Percentiles rank a stretch among this genome's conserved stretches.
Conservation (phyloP, 2,797 vertebrate genomes). For the Tokudaia tokunoshimensis region DNA sequence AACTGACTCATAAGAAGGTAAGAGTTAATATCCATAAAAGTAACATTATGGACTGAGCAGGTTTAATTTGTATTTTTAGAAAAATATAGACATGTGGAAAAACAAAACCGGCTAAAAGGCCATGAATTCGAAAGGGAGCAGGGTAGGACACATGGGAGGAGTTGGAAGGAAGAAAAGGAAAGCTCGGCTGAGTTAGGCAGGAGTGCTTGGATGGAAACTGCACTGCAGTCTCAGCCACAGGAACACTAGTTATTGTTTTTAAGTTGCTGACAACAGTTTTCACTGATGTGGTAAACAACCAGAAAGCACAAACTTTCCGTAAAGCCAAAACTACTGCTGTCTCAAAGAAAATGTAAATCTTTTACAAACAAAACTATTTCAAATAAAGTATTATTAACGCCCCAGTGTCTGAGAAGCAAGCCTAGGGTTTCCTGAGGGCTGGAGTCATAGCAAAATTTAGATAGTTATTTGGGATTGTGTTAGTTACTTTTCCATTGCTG, state of each 20-base stretch:
- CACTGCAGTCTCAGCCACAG: background rate
- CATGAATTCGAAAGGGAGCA: background rate
- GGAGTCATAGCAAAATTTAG: background rate
- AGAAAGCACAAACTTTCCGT: background rate
- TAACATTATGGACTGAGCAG: background rate
- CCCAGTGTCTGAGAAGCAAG: background rate
- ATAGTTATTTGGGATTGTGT: background rate
- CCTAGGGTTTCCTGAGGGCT: background rate
- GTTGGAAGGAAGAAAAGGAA: background rate
- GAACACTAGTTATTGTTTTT: background rate
- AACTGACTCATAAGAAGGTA: background rate
- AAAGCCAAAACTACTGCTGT: background rate
- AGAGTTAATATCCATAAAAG: background rate
- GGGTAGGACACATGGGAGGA: background rate
- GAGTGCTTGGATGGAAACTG: background rate
- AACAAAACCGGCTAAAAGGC: background rate
- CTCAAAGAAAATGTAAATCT: conserved; percentile 5
- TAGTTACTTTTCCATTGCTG: background rate
- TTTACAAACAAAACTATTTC: conserved; percentile 1
- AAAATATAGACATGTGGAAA: background rate
- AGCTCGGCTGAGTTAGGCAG: background rate
- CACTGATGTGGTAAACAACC: background rate
- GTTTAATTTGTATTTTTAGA: background rate
- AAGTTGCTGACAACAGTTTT: background rate
- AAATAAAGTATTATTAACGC: background rate